Conservation (phyloP, 2,797 vertebrate species). For the Sebastes hubbsi region DNA sequence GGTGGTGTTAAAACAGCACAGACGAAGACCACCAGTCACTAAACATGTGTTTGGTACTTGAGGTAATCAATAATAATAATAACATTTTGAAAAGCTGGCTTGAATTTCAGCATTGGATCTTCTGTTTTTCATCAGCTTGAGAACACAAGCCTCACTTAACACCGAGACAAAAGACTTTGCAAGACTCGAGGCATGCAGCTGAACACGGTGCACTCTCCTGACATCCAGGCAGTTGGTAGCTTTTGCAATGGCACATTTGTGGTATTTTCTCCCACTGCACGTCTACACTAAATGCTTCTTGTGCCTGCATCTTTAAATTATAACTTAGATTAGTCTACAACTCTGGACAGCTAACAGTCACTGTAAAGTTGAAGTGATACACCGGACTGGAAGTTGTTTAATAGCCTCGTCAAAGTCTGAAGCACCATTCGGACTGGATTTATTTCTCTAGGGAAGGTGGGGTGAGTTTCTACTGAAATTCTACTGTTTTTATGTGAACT, state of each 20-base stretch:
- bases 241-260: conserved; percentile 56
- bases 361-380: conserved; percentile 1
- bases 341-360: conserved; percentile 49
- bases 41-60: conserved; percentile 14
- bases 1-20: conserved; percentile 25
- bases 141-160: conserved; percentile 13
- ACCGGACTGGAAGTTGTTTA: conserved; percentile 4
- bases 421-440: conserved; percentile 2
- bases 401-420: neutral
- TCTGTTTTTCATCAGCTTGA: conserved; percentile 19
- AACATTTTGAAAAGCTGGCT: conserved; percentile 40
- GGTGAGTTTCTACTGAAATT: neutral
- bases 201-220: neutral
- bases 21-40: conserved; percentile 36
- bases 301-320: conserved; percentile 19
- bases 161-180: conserved; percentile 1
- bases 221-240: conserved; percentile 70
- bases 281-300: neutral
- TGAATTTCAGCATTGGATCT: conserved; percentile 16
- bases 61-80: conserved; percentile 57
- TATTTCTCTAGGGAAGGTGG: neutral
- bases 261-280: conserved; percentile 12
- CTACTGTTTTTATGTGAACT: neutral
- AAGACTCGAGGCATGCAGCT: neutral
- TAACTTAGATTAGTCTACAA: neutral